Conservation (phyloP, 2,113 vertebrate genomes). For the Uropsilus gracilis region DNA sequence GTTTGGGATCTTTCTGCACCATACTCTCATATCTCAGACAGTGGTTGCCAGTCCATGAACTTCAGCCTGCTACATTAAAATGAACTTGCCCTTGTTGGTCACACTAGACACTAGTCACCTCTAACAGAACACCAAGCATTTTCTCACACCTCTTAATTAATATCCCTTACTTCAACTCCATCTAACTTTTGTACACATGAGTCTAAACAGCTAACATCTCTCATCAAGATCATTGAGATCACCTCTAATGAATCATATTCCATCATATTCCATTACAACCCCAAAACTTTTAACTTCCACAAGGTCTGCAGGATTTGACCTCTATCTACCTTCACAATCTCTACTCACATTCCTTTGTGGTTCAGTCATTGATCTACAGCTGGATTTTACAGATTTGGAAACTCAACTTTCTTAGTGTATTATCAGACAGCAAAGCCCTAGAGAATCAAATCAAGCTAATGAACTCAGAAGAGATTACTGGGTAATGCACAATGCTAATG, state of each 20-base stretch:
- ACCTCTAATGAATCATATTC: neutral
- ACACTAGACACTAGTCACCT: neutral
- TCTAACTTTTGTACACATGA: neutral
- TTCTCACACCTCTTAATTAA: neutral
- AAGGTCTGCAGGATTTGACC: neutral
- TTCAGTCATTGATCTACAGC: neutral
- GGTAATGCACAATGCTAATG: neutral
- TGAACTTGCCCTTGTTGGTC: neutral
- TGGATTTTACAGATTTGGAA: constrained; percentile 23
- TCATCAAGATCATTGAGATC: neutral
- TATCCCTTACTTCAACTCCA: neutral
- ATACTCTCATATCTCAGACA: neutral
- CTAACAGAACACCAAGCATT: neutral
- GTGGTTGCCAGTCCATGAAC: neutral
- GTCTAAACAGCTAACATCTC: neutral
- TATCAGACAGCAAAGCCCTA: neutral
- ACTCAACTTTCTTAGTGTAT: neutral
- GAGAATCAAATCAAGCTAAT: neutral
- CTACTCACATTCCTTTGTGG: neutral
- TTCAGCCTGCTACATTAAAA: neutral
- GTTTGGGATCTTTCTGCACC: neutral
- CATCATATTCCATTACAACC: neutral
- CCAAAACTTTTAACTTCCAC: neutral
- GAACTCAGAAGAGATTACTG: constrained; percentile 28
- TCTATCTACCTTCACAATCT: neutral